Evolutionary conservation across 2,797 vertebrate genomes (phyloP).

Genomic region (Bradypodion ventrale): DNA sequence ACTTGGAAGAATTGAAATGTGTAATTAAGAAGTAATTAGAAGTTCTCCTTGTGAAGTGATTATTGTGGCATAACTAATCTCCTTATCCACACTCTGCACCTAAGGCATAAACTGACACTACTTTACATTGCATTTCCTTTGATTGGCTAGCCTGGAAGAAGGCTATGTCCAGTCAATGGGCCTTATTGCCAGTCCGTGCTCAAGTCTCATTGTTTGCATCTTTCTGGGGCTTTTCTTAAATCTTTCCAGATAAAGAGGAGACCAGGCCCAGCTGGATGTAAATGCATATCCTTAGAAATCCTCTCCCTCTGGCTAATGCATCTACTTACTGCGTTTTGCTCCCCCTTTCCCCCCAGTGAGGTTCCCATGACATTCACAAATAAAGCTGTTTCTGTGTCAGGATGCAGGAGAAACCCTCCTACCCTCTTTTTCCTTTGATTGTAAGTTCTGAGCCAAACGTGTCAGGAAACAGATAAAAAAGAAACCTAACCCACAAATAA

Average conservation of each 20-base stretch:
- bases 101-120: slow-evolving; percentile 71
- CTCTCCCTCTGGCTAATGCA: slow-evolving; percentile 53
- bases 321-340: slow-evolving; percentile 52
- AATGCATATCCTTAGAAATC: slow-evolving; percentile 61
- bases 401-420: slow-evolving; percentile 24
- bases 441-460: slow-evolving; percentile 57
- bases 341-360: slow-evolving; percentile 13
- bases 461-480: background rate
- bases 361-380: slow-evolving; percentile 64
- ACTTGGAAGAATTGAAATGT: slow-evolving; percentile 66
- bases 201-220: slow-evolving; percentile 63
- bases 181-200: slow-evolving; percentile 57
- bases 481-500: slow-evolving; percentile 53
- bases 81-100: slow-evolving; percentile 73
- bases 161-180: slow-evolving; percentile 59
- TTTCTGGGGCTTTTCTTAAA: slow-evolving; percentile 30
- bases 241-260: slow-evolving; percentile 54
- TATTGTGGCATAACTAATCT: slow-evolving; percentile 79
- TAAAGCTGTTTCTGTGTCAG: slow-evolving; percentile 59
- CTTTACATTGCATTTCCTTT: slow-evolving; percentile 73
- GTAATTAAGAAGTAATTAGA: slow-evolving; percentile 76
- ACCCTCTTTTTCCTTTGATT: slow-evolving; percentile 55
- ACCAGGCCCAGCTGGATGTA: slow-evolving; percentile 55
- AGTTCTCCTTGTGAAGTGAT: slow-evolving; percentile 79
- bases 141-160: slow-evolving; percentile 70